Percentiles rank a stretch among this genome's conserved stretches.
These are phyloP conservation scores for Ascaphus truei DNA, from an alignment of 2,113 vertebrate species.

Conservation along the genomic window DNA sequence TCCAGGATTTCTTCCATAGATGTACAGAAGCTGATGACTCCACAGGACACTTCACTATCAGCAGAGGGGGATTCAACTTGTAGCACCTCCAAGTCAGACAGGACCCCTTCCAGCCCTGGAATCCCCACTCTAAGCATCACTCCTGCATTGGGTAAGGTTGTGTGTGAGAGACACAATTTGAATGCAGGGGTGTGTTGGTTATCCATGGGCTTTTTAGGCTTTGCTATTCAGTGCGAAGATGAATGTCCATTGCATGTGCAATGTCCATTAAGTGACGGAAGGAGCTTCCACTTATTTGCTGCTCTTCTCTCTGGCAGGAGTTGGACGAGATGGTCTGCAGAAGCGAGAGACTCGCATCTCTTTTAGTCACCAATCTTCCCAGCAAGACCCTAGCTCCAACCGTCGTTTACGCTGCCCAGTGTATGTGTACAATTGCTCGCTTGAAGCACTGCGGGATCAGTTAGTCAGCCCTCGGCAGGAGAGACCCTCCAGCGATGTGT, in stretches of 20 bases:
- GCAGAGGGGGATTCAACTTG: constrained; percentile 23
- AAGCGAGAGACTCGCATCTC: constrained; percentile 63
- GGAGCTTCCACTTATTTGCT: no score
- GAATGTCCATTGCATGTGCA: no score
- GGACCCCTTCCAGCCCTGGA: not conserved
- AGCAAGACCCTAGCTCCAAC: constrained; percentile 63
- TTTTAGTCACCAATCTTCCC: constrained; percentile 67
- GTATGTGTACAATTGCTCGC: constrained; percentile 88
- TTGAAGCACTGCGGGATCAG: constrained; percentile 84
- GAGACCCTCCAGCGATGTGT: constrained; percentile 73
- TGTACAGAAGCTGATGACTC: constrained; percentile 70
- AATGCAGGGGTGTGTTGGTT: no score
- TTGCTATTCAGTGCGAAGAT: no score
- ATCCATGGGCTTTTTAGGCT: no score
- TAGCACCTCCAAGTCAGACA: not conserved
- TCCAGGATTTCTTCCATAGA: constrained; percentile 70
- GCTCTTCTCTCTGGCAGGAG: constrained; percentile 53
- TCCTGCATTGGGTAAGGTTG: constrained; percentile 5
- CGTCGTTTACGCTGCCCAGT: constrained; percentile 79
- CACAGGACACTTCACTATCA: constrained; percentile 3
- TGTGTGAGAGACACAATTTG: no score
- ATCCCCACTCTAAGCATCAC: constrained; percentile 2
- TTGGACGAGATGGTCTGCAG: constrained; percentile 59
- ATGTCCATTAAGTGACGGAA: no score
- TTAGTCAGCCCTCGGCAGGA: constrained; percentile 72